Percentiles rank a stretch among this genome's conserved stretches.
Conservation (phyloP, 1,140 invertebrate genomes). For the Formica exsecta region DNA sequence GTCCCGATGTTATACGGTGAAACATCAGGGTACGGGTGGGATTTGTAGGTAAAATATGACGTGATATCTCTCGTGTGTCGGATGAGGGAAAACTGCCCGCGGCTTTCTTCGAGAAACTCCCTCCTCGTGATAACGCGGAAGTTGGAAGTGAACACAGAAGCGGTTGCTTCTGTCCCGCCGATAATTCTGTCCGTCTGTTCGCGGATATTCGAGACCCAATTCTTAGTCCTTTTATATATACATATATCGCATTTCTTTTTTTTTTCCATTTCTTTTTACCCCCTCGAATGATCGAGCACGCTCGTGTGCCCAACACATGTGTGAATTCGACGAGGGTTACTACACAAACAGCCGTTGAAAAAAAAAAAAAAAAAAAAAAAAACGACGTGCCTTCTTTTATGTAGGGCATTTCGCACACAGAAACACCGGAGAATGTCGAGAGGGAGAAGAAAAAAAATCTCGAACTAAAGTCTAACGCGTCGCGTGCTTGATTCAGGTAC, state of each 20-base stretch:
- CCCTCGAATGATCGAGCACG: slow-evolving; percentile 5
- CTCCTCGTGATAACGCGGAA: slow-evolving; percentile 64
- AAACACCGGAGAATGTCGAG: not conserved
- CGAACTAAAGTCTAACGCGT: not conserved
- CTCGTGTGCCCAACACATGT: slow-evolving; percentile 19
- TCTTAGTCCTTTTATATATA: not conserved
- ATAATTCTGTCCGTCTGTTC: not conserved
- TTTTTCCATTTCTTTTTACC: not conserved
- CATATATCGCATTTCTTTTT: not conserved
- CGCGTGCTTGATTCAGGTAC: slow-evolving; percentile 21
- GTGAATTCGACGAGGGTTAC: not conserved
- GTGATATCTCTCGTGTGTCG: slow-evolving; percentile 71
- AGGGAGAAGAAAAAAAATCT: not conserved
- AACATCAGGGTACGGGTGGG: slow-evolving; percentile 62
- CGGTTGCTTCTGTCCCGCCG: slow-evolving; percentile 32
- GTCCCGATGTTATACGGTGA: slow-evolving; percentile 42
- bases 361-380: not conserved
- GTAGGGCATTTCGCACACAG: not conserved
- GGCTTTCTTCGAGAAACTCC: slow-evolving; percentile 66
- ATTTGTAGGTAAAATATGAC: slow-evolving; percentile 76
- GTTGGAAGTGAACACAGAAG: slow-evolving; percentile 29
- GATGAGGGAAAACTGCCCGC: slow-evolving; percentile 64
- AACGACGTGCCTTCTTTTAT: slow-evolving; percentile 19
- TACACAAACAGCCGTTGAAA: not conserved
- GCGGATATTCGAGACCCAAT: slow-evolving; percentile 43